Evolutionary conservation across 2,113 vertebrate species (phyloP), one percentile per base, ranked within the genome.

Genomic region (Notarius quadriscutis): DNA sequence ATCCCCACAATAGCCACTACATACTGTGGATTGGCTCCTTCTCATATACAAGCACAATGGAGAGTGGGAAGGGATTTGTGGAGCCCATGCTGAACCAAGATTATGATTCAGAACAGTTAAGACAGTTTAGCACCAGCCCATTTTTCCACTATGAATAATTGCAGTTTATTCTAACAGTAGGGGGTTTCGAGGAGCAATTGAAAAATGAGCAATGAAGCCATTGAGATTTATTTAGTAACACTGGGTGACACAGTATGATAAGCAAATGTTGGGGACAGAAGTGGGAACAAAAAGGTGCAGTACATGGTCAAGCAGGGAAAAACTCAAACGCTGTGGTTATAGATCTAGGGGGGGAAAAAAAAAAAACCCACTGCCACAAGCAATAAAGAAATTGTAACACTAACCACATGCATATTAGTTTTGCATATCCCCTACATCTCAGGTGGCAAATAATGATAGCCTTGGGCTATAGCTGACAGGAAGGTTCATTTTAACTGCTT

Each of bases 401-500:
- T 30, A 14, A 63, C 72, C 72, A 77, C 71, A 85, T 27, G 22
- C 72, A 63, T 15, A 18, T 30, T 20, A 34, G 17, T 22, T 77
- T 0, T 77, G 55, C 57, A 60, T 81, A 17, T n/a, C 17, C 4
- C 41, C 25, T 20, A 60, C 18, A 30, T 60, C 72, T 51, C 57
- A 63, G 2, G 15, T 57, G 51, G 15, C 4, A 41, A 84, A 58
- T 34, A 58, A 58, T 34, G 7, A 84, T 6, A 48, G 14, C 22
- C 20, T 3, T 51, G 8, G 1, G 27, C 6, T 50, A 53, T 27
- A 62, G 51, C 25, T 15, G 10, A 74, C 51, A 14, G 83, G 51
- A 48, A 60, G 74, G 51, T 57, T 84, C 1, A 57, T 34, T 55
- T 83, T 67, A 14, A 83, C 27, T 41, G 27, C 83, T 72, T 84